A percentile compares a stretch with the other conserved stretches of the same genome.
Conservation (phyloP, 1,140 invertebrate genomes). For the Hesperophylax magnus region DNA sequence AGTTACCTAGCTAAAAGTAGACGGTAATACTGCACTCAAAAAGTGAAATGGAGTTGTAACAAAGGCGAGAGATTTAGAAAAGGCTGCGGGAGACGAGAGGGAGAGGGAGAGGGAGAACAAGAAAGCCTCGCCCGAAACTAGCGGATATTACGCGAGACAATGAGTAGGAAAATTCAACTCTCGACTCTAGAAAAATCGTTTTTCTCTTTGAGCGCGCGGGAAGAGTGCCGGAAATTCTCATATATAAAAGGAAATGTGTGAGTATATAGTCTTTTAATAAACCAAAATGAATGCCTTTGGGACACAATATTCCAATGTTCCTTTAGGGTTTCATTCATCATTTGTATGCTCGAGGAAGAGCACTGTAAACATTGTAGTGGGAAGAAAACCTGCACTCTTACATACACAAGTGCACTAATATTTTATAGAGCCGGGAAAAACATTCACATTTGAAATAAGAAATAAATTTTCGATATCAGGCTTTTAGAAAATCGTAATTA, state of each 20-base stretch:
- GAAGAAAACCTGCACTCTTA: not conserved
- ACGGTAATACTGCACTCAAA: slow-evolving; percentile 50
- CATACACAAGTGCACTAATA: not conserved
- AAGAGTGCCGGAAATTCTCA: slow-evolving; percentile 40
- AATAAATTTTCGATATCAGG: too few species aligned
- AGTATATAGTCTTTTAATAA: slow-evolving; percentile 38
- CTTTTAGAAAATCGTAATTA: not conserved
- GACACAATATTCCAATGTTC: not conserved
- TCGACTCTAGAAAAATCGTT: slow-evolving; percentile 54
- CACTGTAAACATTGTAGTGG: too few species aligned
- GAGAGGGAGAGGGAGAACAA: slow-evolving; percentile 39
- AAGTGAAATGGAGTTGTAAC: slow-evolving; percentile 49
- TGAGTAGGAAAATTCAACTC: slow-evolving; percentile 58
- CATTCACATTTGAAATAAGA: too few species aligned
- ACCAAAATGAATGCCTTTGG: slow-evolving; percentile 29
- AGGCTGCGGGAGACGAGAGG: slow-evolving; percentile 6
- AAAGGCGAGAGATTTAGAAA: slow-evolving; percentile 45
- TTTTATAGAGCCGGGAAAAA: too few species aligned
- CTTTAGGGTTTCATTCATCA: too few species aligned
- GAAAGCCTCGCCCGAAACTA: slow-evolving; percentile 52
- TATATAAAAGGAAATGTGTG: slow-evolving; percentile 31
- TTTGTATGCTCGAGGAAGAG: too few species aligned
- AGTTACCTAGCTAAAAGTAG: too few species aligned
- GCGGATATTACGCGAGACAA: slow-evolving; percentile 58
- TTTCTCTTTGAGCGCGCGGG: slow-evolving; percentile 45